phyloP scores from a whole-genome alignment of 1,140 invertebrate species.

The Galleria mellonella region DNA sequence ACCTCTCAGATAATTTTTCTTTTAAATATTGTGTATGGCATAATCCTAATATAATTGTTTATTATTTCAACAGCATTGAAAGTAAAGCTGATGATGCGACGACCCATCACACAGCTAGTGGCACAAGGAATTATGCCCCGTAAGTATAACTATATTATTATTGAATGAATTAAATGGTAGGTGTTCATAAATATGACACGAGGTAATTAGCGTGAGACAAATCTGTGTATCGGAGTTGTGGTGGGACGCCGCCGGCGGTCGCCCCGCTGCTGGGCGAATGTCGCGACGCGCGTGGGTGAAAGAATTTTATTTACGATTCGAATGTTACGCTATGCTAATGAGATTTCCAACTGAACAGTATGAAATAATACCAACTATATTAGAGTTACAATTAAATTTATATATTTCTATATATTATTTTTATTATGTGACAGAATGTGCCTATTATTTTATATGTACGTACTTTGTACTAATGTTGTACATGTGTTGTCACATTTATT shows the following conservation, averaged over 20 bases:
- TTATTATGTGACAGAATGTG: too few species aligned
- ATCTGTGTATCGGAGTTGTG: neutral
- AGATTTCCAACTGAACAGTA: slow-evolving; percentile 25
- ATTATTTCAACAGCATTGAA: slow-evolving; percentile 90
- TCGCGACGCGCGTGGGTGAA: slow-evolving; percentile 38
- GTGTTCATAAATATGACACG: neutral
- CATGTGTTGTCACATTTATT: too few species aligned
- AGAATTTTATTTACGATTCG: slow-evolving; percentile 60
- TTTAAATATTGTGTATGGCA: too few species aligned
- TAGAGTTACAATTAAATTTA: too few species aligned
- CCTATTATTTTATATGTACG: too few species aligned
- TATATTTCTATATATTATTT: too few species aligned
- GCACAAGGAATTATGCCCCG: slow-evolving; percentile 98
- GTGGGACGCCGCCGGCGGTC: slow-evolving; percentile 25
- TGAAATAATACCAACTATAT: neutral
- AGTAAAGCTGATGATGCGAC: slow-evolving; percentile 95
- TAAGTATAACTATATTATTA: slow-evolving; percentile 80
- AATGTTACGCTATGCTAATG: slow-evolving; percentile 35
- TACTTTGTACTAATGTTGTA: too few species aligned
- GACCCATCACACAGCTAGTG: slow-evolving; percentile 95
- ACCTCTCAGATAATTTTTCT: too few species aligned
- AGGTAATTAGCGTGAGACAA: slow-evolving; percentile 19
- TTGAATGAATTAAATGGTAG: neutral
- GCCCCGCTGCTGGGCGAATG: slow-evolving; percentile 24
- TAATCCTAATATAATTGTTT: too few species aligned